phyloP scores from a whole-genome alignment of 2,113 vertebrate species.

The Dromaius novaehollandiae region DNA sequence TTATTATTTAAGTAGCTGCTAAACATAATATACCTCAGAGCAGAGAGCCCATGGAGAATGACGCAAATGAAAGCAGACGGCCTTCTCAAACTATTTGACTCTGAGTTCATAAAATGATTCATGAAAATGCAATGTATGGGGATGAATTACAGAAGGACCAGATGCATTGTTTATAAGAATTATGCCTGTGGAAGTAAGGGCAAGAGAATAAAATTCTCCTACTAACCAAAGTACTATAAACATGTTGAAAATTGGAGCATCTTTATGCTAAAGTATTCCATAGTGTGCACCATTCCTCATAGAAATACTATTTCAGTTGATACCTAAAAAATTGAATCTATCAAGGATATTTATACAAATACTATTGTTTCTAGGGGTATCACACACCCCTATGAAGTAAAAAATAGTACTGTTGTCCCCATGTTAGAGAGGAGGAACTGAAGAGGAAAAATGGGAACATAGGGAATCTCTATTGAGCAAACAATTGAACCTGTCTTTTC shows the following conservation, averaged over 20 bases:
- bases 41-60: not conserved
- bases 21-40: not conserved
- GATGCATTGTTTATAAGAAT: not conserved
- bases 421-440: not conserved
- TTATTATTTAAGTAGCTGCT: constrained; percentile 24
- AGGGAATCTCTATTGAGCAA: not conserved
- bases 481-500: not conserved
- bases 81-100: constrained; percentile 18
- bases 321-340: fast-evolving
- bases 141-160: not conserved
- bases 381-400: not conserved
- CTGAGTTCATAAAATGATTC: constrained; percentile 12
- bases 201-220: not conserved
- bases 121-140: not conserved
- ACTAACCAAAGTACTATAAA: not conserved
- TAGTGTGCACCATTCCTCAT: not conserved
- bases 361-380: not conserved
- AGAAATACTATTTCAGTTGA: not conserved
- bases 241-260: not conserved
- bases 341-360: not conserved
- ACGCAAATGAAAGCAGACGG: constrained; percentile 13
- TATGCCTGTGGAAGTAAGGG: not conserved
- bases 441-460: not conserved
- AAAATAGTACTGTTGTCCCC: not conserved
- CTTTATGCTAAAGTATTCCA: not conserved